Conservation (phyloP, 2,113 vertebrate species). For the Empidonax traillii region DNA sequence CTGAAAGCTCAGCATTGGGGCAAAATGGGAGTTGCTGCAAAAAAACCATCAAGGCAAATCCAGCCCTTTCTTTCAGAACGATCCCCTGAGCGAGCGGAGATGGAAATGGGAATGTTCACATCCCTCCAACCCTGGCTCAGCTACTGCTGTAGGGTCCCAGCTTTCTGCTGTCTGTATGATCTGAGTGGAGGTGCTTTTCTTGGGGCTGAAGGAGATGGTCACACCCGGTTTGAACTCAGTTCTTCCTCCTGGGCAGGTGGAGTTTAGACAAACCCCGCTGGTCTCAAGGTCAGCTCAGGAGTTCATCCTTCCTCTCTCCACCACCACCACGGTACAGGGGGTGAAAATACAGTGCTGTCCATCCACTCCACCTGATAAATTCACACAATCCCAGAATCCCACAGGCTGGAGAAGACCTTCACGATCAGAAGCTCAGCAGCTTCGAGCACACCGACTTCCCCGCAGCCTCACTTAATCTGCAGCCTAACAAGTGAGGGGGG, state of each 20-base stretch:
- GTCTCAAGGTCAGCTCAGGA: background rate
- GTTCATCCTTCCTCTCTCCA: background rate
- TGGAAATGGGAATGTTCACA: background rate
- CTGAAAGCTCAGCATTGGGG: too few relatives aligned
- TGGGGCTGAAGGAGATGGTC: background rate
- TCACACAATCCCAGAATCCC: background rate
- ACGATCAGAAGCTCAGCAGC: background rate
- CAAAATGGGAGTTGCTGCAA: background rate
- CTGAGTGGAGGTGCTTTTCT: background rate
- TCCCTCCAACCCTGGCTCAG: background rate
- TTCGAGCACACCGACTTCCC: background rate
- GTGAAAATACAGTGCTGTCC: background rate
- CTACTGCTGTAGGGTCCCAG: background rate
- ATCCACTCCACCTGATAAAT: background rate
- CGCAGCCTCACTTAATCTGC: background rate
- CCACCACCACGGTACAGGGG: accelerated
- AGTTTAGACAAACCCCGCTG: background rate
- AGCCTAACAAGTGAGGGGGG: background rate
- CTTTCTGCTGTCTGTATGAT: background rate
- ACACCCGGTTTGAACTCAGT: background rate
- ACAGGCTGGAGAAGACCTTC: background rate
- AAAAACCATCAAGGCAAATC: background rate
- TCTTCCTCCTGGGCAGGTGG: background rate
- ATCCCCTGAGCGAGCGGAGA: background rate
- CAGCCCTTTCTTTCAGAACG: background rate